Base-by-base conservation (phyloP, 2,797 vertebrate species). In the Liasis olivaceus region DNA sequence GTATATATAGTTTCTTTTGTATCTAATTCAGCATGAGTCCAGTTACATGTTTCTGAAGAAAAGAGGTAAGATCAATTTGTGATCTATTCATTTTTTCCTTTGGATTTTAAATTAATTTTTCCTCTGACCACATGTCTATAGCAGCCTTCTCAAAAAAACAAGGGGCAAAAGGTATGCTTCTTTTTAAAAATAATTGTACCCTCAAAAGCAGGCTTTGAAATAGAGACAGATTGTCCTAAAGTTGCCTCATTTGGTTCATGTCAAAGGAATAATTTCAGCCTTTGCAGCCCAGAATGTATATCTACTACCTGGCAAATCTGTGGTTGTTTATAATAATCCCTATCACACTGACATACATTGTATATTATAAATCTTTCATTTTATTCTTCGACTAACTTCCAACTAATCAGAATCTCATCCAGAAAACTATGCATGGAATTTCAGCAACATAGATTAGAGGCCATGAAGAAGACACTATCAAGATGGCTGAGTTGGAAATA, bases 401-500 rank as follows among this genome's bases (percentile, higher is more conserved):
- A 88, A 62, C 66, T 51, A 77, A 60, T 91, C 56, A 91, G 51
- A 59, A 42, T 91, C 64, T 60, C 64, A 87, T 22, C 2, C 28
- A 58, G 64, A 69, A 47, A 87, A 58, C n/a, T 47, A 17, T 51
- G 28, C 9, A 22, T 89, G 59, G 6, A 85, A 92, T 56, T 81
- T 56, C 47, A 92, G 47, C 54, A 24, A 58, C 31, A 64, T 5
- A 59, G 15, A 7, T 69, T 47, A 17, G 4, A 69, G 20, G 24
- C 54, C 47, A 85, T 5, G 14, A n/a, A 47, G 91, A 89, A 96
- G 88, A 88, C 90, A 90, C 14, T 85, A 69, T 93, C 91, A 94
- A 96, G 93, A 84, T 94, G 90, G 4, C 0, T 94, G 94, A 94
- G 92, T 64, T 94, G 93, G 85, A 90, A 91, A 96, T 92, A 58